phyloP scores from a whole-genome alignment of 2,113 vertebrate species.

The Eira barbara region DNA sequence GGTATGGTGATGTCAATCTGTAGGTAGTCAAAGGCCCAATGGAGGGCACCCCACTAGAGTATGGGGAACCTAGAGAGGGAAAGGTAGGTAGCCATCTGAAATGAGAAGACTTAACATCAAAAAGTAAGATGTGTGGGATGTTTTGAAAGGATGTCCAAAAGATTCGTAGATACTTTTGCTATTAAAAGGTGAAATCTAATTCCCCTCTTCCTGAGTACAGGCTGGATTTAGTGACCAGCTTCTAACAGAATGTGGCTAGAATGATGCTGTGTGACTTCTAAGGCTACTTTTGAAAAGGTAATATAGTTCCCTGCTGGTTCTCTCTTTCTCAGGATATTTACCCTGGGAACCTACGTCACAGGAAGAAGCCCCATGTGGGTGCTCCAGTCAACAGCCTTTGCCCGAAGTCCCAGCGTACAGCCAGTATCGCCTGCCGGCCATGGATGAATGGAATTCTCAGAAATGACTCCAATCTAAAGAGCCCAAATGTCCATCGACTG shows the following conservation, averaged over 20 bases:
- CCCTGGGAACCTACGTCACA: background rate
- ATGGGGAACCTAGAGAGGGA: background rate
- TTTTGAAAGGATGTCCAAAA: background rate
- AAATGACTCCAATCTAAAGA: background rate
- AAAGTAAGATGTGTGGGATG: background rate
- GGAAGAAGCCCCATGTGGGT: background rate
- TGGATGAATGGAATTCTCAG: background rate
- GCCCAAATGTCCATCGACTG: background rate
- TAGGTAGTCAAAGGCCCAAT: background rate
- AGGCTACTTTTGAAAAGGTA: background rate
- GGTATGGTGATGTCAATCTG: background rate
- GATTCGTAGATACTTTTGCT: background rate
- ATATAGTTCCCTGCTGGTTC: background rate
- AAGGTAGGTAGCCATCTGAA: background rate
- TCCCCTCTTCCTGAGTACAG: background rate
- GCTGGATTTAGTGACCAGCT: background rate
- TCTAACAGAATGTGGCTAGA: background rate
- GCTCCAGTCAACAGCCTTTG: background rate
- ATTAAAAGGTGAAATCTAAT: background rate
- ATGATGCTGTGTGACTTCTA: background rate
- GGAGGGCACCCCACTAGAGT: background rate
- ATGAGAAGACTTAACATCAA: background rate
- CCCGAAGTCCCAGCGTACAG: background rate
- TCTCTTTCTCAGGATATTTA: background rate
- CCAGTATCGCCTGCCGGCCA: background rate